Conservation (phyloP, 2,113 vertebrate genomes). For the Ochotona princeps region DNA sequence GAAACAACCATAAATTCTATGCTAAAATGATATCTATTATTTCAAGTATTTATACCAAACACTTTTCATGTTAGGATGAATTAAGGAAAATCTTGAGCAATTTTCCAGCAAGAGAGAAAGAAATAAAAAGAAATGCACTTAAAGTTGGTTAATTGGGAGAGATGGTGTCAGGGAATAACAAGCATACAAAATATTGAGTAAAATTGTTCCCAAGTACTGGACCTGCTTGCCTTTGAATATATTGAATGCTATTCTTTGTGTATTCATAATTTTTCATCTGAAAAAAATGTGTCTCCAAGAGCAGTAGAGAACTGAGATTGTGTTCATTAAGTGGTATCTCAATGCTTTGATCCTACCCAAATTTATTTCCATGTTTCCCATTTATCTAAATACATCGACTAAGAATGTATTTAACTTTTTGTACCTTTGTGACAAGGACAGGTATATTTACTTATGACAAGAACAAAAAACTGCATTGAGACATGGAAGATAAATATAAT, state of each 20-base stretch:
- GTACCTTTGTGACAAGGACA: not conserved
- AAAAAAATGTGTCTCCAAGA: not conserved
- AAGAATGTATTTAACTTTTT: not conserved
- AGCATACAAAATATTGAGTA: not conserved
- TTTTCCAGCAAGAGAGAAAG: not conserved
- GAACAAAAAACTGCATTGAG: not conserved
- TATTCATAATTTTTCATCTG: not conserved
- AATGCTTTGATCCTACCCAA: not conserved
- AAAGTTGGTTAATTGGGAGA: not conserved
- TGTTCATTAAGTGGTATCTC: not conserved
- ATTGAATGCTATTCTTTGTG: not conserved
- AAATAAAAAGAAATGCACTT: not conserved
- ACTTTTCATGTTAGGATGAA: not conserved
- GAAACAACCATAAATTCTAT: not conserved
- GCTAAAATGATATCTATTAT: not conserved
- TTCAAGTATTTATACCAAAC: not conserved
- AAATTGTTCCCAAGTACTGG: not conserved
- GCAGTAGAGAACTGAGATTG: too few species aligned
- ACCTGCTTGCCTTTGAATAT: not conserved
- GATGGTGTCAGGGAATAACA: fast-evolving
- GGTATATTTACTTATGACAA: not conserved
- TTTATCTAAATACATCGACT: not conserved
- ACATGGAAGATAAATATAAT: not conserved
- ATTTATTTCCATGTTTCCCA: not conserved
- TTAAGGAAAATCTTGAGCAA: not conserved